A percentile compares a stretch with the other conserved stretches of the same genome.
Conservation (phyloP, 1,140 invertebrate species). For the Pantala flavescens region DNA sequence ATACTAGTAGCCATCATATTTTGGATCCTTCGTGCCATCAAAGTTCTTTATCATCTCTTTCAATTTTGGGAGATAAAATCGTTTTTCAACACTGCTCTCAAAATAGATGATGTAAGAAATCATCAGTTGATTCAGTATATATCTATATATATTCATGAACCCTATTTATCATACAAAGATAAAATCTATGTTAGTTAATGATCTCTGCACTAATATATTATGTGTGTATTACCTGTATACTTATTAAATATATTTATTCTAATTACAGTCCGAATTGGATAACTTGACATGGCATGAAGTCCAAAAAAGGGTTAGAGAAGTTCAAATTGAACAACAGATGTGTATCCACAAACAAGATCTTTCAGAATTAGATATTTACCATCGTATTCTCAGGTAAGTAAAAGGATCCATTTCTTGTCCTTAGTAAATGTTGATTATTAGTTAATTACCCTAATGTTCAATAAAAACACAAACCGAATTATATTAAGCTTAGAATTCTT, state of each 20-base stretch:
- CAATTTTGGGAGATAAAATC: conserved; percentile 85
- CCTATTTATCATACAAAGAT: no score
- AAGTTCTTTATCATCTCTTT: conserved; percentile 69
- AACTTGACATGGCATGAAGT: conserved; percentile 95
- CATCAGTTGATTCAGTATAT: no score
- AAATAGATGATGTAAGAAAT: conserved; percentile 58
- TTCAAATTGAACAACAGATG: conserved; percentile 92
- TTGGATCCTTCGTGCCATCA: conserved; percentile 65
- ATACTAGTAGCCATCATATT: conserved; percentile 61
- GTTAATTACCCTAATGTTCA: no score
- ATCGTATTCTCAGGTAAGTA: conserved; percentile 75
- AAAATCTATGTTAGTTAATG: neutral
- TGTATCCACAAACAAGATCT: conserved; percentile 93
- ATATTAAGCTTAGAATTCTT: no score
- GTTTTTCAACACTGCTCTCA: conserved; percentile 81
- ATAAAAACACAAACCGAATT: no score
- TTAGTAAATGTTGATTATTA: no score
- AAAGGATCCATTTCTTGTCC: no score
- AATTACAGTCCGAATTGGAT: conserved; percentile 60
- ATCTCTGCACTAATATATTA: neutral
- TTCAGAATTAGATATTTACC: conserved; percentile 94
- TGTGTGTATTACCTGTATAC: no score
- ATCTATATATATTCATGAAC: no score
- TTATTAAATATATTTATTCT: conserved; percentile 18
- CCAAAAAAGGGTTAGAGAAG: conserved; percentile 71